Conservation (phyloP, 2,113 vertebrate species). For the Dinomys branickii region DNA sequence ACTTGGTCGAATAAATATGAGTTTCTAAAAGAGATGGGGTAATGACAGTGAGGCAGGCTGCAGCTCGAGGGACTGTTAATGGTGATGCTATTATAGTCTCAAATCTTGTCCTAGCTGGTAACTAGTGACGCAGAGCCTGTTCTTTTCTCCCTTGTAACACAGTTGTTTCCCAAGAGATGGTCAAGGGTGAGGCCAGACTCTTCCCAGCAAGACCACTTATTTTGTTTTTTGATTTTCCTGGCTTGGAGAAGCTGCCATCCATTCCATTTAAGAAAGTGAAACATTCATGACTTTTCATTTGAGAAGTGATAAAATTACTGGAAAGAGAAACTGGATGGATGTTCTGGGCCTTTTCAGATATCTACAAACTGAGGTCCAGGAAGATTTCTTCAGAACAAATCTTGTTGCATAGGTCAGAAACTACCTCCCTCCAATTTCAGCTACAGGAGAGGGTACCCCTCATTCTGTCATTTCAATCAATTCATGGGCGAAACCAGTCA, state of each 20-base stretch:
- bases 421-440: neutral
- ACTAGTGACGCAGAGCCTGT: neutral
- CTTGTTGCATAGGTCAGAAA: neutral
- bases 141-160: neutral
- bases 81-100: neutral
- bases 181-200: neutral
- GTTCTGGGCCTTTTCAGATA: neutral
- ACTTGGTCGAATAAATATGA: neutral
- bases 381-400: neutral
- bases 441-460: neutral
- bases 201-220: neutral
- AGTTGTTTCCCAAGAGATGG: neutral
- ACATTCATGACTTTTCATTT: conserved; percentile 63
- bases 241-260: neutral
- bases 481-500: neutral
- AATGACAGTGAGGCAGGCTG: neutral
- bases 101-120: neutral
- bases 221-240: too few species aligned
- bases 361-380: neutral
- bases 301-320: conserved; percentile 66
- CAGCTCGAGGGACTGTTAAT: conserved; percentile 2
- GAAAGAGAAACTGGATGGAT: conserved; percentile 74
- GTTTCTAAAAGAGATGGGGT: conserved; percentile 14
- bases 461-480: neutral
- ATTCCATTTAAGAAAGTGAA: conserved; percentile 62